Conservation (phyloP, 2,113 vertebrate genomes). For the Kryptolebias marmoratus region DNA sequence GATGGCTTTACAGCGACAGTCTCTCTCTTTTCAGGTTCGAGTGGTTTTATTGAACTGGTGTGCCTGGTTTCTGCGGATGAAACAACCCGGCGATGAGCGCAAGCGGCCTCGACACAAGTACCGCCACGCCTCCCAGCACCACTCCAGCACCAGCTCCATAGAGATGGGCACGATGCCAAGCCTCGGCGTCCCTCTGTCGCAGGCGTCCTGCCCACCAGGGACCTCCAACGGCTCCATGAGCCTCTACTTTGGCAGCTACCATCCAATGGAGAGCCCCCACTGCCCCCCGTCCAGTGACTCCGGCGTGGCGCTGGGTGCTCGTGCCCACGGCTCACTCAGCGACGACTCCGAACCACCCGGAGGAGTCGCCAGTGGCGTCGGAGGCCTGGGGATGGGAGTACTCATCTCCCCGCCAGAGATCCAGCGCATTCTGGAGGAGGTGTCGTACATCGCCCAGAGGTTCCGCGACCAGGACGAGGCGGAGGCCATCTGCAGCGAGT, state of each 20-base stretch:
- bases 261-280: slow-evolving; percentile 85
- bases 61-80: slow-evolving; percentile 98
- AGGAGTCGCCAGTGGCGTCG: slow-evolving; percentile 59
- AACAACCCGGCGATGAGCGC: slow-evolving; percentile 89
- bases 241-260: slow-evolving; percentile 87
- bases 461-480: slow-evolving; percentile 92
- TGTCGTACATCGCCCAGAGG: slow-evolving; percentile 90
- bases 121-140: slow-evolving; percentile 75
- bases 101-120: slow-evolving; percentile 84
- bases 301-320: slow-evolving; percentile 84
- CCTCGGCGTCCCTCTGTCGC: slow-evolving; percentile 63
- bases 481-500: slow-evolving; percentile 89
- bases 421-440: slow-evolving; percentile 89
- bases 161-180: slow-evolving; percentile 70
- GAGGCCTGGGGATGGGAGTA: slow-evolving; percentile 76
- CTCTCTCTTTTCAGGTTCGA: slow-evolving; percentile 82
- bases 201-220: slow-evolving; percentile 73
- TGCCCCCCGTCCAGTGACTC: slow-evolving; percentile 89
- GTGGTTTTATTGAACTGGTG: slow-evolving; percentile 96
- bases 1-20: neutral
- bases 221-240: slow-evolving; percentile 86
- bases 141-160: slow-evolving; percentile 85
- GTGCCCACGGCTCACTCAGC: slow-evolving; percentile 46
- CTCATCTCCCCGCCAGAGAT: slow-evolving; percentile 75
- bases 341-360: slow-evolving; percentile 72